Conservation (phyloP, 2,797 vertebrate species). For the Galago senegalensis region DNA sequence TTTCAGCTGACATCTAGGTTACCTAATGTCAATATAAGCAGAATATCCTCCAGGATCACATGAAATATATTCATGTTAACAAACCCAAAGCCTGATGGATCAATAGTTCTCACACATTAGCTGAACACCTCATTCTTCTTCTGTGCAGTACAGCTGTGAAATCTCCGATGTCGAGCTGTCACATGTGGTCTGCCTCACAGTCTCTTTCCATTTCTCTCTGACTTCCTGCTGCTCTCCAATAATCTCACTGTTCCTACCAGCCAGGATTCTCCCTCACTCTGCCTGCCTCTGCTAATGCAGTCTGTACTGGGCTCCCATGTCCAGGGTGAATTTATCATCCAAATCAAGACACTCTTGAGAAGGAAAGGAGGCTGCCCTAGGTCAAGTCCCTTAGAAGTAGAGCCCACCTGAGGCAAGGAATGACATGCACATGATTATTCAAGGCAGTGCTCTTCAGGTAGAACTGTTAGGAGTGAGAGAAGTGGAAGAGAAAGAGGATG, state of each 20-base stretch:
- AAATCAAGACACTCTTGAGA: neutral
- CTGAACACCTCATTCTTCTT: neutral
- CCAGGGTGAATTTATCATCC: neutral
- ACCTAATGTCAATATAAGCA: neutral
- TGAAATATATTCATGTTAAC: neutral
- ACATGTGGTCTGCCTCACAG: neutral
- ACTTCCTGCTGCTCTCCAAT: neutral
- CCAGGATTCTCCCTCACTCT: neutral
- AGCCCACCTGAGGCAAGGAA: neutral
- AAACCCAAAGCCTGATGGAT: neutral
- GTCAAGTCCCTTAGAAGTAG: neutral
- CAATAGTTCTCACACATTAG: neutral
- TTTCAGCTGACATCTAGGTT: neutral
- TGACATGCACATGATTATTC: neutral
- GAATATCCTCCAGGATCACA: neutral
- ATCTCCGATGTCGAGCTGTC: neutral
- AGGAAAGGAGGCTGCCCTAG: neutral
- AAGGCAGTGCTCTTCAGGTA: neutral
- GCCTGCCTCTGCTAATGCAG: neutral
- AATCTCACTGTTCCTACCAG: neutral
- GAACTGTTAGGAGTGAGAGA: neutral
- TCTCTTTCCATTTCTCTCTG: neutral
- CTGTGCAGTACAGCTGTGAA: neutral
- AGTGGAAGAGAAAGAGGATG: neutral
- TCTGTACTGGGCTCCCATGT: neutral